These are phyloP conservation scores for Salticus scenicus DNA, from an alignment of 2,888 invertebrate genomes.

Conservation along the genomic window DNA sequence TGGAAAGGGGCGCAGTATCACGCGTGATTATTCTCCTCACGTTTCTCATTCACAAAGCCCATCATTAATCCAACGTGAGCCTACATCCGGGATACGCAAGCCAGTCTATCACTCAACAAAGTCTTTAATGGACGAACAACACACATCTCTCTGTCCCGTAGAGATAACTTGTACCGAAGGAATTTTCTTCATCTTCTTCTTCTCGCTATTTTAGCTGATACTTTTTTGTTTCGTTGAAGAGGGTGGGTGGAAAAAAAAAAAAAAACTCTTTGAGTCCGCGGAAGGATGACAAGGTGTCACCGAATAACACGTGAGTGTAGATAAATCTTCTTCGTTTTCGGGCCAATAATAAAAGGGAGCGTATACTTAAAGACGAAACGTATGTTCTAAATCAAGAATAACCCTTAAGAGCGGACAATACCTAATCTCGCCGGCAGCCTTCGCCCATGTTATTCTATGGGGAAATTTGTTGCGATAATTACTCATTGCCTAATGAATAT, in stretches of 20 bases:
- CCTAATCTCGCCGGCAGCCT: too few relatives aligned
- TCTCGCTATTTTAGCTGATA: constrained; percentile 12
- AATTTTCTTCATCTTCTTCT: constrained; percentile 32
- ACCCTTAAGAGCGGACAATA: too few relatives aligned
- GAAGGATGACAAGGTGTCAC: constrained; percentile 63
- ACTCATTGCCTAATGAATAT: too few relatives aligned
- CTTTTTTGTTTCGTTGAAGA: neutral
- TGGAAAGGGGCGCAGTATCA: constrained; percentile 36
- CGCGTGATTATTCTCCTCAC: constrained; percentile 62
- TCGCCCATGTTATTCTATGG: too few relatives aligned
- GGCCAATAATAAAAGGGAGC: constrained; percentile 35
- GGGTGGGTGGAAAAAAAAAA: neutral
- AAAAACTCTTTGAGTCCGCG: constrained; percentile 58
- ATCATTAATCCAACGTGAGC: constrained; percentile 63
- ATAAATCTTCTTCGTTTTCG: constrained; percentile 47
- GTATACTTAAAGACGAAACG: constrained; percentile 24
- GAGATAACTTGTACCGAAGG: constrained; percentile 51
- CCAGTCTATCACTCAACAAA: constrained; percentile 64
- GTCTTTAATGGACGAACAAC: constrained; percentile 61
- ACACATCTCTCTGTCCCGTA: constrained; percentile 49
- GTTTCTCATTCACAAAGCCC: constrained; percentile 62
- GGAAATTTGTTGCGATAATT: too few relatives aligned
- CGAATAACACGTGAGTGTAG: constrained; percentile 49
- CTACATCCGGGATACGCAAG: constrained; percentile 56
- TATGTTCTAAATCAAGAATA: neutral